Percentiles rank a stretch among this genome's conserved stretches.
Evolutionary conservation across 2,888 invertebrate species (phyloP).

Genomic region (Ennomos quercinarius): DNA sequence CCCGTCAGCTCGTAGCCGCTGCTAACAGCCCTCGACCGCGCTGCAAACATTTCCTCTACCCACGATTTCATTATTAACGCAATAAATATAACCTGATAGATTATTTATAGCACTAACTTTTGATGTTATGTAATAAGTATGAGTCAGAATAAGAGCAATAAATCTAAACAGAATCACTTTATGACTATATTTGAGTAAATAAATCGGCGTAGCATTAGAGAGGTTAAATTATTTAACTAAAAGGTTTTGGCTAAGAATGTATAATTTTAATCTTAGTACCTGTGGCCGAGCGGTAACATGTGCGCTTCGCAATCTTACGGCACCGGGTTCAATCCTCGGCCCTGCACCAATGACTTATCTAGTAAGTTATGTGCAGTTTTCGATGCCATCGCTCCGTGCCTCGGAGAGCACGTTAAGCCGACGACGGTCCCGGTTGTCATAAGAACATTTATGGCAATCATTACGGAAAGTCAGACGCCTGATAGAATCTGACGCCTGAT

Average conservation of each 20-base stretch:
- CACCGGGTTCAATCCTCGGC: too few relatives aligned
- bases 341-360: too few relatives aligned
- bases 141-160: conserved; percentile 25
- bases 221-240: conserved; percentile 9
- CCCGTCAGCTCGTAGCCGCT: conserved; percentile 61
- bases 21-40: conserved; percentile 61
- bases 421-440: too few relatives aligned
- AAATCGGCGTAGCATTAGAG: conserved; percentile 28
- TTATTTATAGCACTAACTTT: conserved; percentile 70
- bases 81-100: conserved; percentile 63
- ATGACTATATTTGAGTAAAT: conserved; percentile 25
- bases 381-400: too few relatives aligned
- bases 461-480: too few relatives aligned
- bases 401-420: too few relatives aligned
- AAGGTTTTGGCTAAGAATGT: conserved; percentile 15
- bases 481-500: too few relatives aligned
- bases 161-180: conserved; percentile 19
- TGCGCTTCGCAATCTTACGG: too few relatives aligned
- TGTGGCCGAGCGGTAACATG: too few relatives aligned
- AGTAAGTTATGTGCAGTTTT: too few relatives aligned
- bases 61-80: conserved; percentile 62
- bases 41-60: conserved; percentile 60
- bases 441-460: too few relatives aligned
- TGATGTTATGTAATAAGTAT: conserved; percentile 59
- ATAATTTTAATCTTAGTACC: conserved; percentile 13